phyloP scores from a whole-genome alignment of 2,797 vertebrate genomes.

The Smutsia temminckii region DNA sequence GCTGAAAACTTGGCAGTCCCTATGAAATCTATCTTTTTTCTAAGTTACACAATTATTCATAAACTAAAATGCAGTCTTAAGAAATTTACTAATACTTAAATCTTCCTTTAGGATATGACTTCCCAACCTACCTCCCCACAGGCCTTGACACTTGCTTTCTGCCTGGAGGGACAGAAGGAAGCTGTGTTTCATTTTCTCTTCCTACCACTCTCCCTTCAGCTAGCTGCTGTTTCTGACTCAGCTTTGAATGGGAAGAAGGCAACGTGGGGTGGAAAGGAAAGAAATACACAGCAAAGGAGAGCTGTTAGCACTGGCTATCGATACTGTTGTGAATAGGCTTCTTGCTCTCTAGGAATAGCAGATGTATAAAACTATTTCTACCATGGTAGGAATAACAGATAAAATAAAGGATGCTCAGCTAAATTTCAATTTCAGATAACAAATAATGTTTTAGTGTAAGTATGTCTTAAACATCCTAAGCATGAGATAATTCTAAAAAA shows the following conservation, averaged over 20 bases:
- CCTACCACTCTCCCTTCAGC: not conserved
- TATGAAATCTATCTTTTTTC: not conserved
- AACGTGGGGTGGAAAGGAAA: not conserved
- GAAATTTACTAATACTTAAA: not conserved
- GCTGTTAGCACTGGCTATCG: not conserved
- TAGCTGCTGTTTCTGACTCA: not conserved
- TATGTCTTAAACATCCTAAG: not conserved
- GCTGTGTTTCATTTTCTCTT: not conserved
- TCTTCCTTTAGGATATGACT: not conserved
- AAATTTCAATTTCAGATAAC: slow-evolving; percentile 11
- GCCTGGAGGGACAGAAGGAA: not conserved
- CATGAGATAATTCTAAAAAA: not conserved
- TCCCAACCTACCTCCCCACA: not conserved
- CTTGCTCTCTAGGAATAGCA: not conserved
- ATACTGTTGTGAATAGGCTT: not conserved
- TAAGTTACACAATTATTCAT: not conserved
- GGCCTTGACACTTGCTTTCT: not conserved
- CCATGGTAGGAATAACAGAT: not conserved
- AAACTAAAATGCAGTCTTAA: not conserved
- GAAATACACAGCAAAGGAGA: not conserved
- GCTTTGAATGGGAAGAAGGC: not conserved
- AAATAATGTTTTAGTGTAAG: not conserved
- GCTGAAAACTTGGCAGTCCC: not conserved
- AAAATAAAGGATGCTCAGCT: not conserved
- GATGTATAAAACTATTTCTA: not conserved